Evolutionary conservation across 2,888 invertebrate species (phyloP).

Genomic region (Caradrina kadenii): DNA sequence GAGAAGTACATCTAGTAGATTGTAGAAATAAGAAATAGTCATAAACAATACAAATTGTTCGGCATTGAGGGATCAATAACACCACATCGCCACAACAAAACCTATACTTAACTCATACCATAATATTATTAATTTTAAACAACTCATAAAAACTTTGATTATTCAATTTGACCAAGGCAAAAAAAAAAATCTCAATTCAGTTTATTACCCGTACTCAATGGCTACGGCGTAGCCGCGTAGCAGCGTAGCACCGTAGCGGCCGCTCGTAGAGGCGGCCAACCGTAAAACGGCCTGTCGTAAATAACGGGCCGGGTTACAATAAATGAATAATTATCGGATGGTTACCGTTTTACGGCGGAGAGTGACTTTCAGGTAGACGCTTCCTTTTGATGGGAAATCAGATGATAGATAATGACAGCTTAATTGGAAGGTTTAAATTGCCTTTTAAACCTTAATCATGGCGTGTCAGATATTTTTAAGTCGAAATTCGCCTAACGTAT

Average conservation of each 20-base stretch:
- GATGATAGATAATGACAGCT: slow-evolving; percentile 47
- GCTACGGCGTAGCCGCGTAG: slow-evolving; percentile 67
- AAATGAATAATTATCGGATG: slow-evolving; percentile 85
- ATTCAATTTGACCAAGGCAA: slow-evolving; percentile 46
- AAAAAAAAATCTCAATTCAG: slow-evolving; percentile 58
- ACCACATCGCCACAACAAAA: not conserved
- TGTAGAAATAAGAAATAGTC: too few species aligned
- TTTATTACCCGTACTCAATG: slow-evolving; percentile 55
- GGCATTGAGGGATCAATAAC: too few species aligned
- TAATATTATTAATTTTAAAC: slow-evolving; percentile 25
- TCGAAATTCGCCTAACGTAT: not conserved
- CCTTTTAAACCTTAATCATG: slow-evolving; percentile 5
- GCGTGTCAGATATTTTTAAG: not conserved
- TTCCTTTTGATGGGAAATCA: slow-evolving; percentile 55
- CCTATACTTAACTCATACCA: slow-evolving; percentile 2
- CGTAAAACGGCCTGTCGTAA: slow-evolving; percentile 75
- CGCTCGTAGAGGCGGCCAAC: slow-evolving; percentile 72
- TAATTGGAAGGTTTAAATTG: slow-evolving; percentile 36
- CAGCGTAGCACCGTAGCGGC: slow-evolving; percentile 68
- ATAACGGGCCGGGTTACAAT: slow-evolving; percentile 74
- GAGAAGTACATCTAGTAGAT: not conserved
- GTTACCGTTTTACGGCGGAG: slow-evolving; percentile 75
- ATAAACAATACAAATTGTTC: not conserved
- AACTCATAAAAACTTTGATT: slow-evolving; percentile 44
- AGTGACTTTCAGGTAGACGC: slow-evolving; percentile 49